phyloP scores from a whole-genome alignment of 2,888 invertebrate species.

The Achlya flavicornis region DNA sequence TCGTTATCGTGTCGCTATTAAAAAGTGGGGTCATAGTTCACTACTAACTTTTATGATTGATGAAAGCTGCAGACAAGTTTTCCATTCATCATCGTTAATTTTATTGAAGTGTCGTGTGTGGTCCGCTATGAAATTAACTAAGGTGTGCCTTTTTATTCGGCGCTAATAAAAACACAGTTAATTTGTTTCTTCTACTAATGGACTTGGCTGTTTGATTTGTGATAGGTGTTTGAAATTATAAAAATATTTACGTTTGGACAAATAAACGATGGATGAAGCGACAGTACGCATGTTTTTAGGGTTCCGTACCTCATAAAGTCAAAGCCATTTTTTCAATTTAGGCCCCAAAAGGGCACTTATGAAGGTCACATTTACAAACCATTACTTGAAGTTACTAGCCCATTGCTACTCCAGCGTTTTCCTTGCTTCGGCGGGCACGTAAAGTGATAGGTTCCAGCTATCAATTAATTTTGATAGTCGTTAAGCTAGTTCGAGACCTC shows the following conservation, averaged over 20 bases:
- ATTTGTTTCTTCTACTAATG: constrained; percentile 50
- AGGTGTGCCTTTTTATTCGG: constrained; percentile 45
- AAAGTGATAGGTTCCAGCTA: no score
- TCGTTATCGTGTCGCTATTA: constrained; percentile 42
- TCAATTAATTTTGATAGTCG: no score
- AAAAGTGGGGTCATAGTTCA: constrained; percentile 47
- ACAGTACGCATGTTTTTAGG: no score
- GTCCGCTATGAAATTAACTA: constrained; percentile 59
- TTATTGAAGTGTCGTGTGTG: constrained; percentile 73
- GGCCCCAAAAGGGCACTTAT: no score
- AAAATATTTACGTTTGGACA: no score
- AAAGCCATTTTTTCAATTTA: no score
- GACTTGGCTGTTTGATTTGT: constrained; percentile 27
- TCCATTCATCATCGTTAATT: constrained; percentile 82
- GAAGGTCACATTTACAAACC: no score
- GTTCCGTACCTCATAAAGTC: no score
- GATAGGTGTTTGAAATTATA: neutral
- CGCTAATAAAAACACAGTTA: constrained; percentile 51
- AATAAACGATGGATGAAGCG: no score
- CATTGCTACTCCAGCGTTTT: no score
- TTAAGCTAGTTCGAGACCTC: neutral
- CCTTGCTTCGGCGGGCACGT: no score
- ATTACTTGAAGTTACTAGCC: no score
- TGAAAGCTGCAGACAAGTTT: constrained; percentile 68
- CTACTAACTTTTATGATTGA: constrained; percentile 74